Evolutionary conservation across 2,888 invertebrate species (phyloP).

Genomic region (Synanthedon tipuliformis): DNA sequence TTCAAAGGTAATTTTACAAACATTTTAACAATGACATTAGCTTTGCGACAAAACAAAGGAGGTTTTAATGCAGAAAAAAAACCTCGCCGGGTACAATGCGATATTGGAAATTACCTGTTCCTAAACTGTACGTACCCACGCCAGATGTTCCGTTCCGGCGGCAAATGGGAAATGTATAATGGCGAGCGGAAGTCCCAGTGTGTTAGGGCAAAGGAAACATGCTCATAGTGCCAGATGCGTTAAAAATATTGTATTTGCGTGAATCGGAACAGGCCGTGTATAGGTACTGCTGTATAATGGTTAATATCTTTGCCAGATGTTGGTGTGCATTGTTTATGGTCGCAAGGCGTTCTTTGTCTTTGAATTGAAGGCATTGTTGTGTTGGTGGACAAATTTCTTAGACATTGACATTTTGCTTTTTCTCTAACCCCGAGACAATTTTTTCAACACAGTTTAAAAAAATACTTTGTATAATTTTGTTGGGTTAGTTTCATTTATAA

Average conservation of each 20-base stretch:
- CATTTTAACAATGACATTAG: too few relatives aligned
- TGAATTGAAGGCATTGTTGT: too few relatives aligned
- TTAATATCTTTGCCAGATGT: conserved; percentile 3
- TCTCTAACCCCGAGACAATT: too few relatives aligned
- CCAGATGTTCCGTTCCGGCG: conserved; percentile 4
- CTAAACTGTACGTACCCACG: background rate
- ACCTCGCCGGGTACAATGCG: background rate
- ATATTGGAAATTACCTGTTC: background rate
- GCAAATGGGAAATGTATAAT: conserved; percentile 2
- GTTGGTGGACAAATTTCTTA: too few relatives aligned
- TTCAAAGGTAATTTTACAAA: too few relatives aligned
- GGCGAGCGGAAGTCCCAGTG: conserved; percentile 3
- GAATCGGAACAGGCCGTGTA: conserved; percentile 1
- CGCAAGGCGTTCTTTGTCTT: background rate
- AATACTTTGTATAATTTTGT: too few relatives aligned
- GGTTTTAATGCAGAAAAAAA: background rate
- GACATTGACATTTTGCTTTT: too few relatives aligned
- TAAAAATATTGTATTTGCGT: conserved; percentile 7
- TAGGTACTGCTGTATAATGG: background rate
- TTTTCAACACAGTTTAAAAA: too few relatives aligned
- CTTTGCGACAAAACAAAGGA: background rate
- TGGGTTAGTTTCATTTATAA: too few relatives aligned
- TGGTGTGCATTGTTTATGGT: conserved; percentile 1
- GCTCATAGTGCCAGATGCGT: conserved; percentile 7
- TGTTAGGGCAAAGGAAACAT: conserved; percentile 5